Evolutionary conservation across 2,888 invertebrate genomes (phyloP).

Genomic region (Apamea sordens): DNA sequence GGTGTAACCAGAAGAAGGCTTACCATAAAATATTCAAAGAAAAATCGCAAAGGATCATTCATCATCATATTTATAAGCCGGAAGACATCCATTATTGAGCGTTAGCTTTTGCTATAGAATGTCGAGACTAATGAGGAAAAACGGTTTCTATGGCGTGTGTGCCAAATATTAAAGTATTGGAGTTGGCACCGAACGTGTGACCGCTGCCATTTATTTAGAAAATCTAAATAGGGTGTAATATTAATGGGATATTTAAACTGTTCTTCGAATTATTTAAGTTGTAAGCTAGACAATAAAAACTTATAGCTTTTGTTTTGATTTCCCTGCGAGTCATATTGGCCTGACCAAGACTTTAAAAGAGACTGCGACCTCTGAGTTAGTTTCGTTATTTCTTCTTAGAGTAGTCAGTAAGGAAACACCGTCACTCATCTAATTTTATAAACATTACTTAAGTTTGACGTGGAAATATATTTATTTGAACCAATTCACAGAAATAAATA

Average conservation of each 20-base stretch:
- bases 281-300: background rate
- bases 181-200: slow-evolving; percentile 17
- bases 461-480: background rate
- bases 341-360: background rate
- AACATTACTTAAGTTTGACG: background rate
- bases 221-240: background rate
- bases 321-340: background rate
- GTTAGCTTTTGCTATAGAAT: slow-evolving; percentile 43
- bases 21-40: slow-evolving; percentile 42
- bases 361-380: background rate
- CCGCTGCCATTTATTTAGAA: background rate
- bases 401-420: background rate
- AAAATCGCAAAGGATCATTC: slow-evolving; percentile 45
- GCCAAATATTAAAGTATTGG: slow-evolving; percentile 38
- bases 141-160: slow-evolving; percentile 43
- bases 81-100: slow-evolving; percentile 52
- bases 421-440: background rate
- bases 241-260: background rate
- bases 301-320: no score
- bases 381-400: background rate
- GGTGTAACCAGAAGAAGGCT: slow-evolving; percentile 34
- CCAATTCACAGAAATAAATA: background rate
- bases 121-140: slow-evolving; percentile 59
- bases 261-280: background rate
- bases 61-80: slow-evolving; percentile 57